Evolutionary conservation across 2,888 invertebrate genomes (phyloP).

Genomic region (Apodemia hepburni): DNA sequence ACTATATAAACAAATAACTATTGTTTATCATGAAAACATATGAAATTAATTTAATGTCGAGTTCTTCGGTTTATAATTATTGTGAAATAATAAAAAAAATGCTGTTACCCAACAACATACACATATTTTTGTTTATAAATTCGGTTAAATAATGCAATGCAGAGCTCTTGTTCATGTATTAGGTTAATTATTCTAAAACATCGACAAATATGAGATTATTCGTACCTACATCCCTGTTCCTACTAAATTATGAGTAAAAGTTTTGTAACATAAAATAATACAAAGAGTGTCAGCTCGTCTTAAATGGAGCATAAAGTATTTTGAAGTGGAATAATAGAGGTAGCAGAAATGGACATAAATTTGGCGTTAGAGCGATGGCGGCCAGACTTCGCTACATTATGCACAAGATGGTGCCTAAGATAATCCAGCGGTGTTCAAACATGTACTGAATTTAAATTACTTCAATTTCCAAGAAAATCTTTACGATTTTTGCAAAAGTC

Average conservation of each 20-base stretch:
- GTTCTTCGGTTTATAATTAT: too few relatives aligned
- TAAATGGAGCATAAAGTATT: conserved; percentile 5
- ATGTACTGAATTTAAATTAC: conserved; percentile 28
- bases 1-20: too few relatives aligned
- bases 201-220: too few relatives aligned
- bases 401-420: conserved; percentile 45
- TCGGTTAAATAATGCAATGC: too few relatives aligned
- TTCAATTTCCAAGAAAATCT: conserved; percentile 24
- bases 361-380: conserved; percentile 39
- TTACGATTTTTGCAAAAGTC: conserved; percentile 8
- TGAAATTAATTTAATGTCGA: too few relatives aligned
- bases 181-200: too few relatives aligned
- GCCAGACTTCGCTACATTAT: conserved; percentile 47
- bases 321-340: conserved; percentile 22
- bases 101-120: too few relatives aligned
- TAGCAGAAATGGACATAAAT: conserved; percentile 37
- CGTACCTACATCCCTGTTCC: too few relatives aligned
- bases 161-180: too few relatives aligned
- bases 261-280: not conserved
- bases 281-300: not conserved
- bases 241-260: not conserved
- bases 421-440: conserved; percentile 31
- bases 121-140: too few relatives aligned
- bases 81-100: too few relatives aligned
- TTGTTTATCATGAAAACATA: too few relatives aligned